These are phyloP conservation scores for Zaprionus ghesquierei DNA, from an alignment of 1,140 invertebrate species.

Conservation along the genomic window DNA sequence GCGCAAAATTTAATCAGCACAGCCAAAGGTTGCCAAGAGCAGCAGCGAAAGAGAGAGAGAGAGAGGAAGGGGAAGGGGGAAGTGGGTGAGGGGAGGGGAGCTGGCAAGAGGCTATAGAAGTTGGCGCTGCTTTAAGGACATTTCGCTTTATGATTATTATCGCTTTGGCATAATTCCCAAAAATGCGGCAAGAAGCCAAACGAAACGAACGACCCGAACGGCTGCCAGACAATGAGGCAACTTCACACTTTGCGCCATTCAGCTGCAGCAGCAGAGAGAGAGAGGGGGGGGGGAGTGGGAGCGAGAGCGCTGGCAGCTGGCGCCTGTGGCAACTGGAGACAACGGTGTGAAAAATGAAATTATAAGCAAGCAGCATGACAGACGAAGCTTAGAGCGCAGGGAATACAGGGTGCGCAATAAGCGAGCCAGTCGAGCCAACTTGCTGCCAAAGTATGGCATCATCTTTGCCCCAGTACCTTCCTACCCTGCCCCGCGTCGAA, in stretches of 20 bases:
- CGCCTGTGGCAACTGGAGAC: constrained; percentile 39
- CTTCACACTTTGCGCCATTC: constrained; percentile 50
- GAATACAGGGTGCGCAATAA: constrained; percentile 7
- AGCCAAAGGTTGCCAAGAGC: constrained; percentile 20
- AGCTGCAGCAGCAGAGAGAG: constrained; percentile 14
- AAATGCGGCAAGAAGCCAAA: constrained; percentile 60
- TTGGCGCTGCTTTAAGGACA: constrained; percentile 43
- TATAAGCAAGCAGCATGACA: constrained; percentile 71
- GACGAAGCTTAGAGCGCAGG: background rate
- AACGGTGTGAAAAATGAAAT: constrained; percentile 79
- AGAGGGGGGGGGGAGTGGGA: constrained; percentile 7
- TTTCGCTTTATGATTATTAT: constrained; percentile 76
- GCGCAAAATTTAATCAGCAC: constrained; percentile 55
- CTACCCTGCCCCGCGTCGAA: constrained; percentile 7
- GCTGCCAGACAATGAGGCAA: constrained; percentile 25
- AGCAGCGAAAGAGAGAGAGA: background rate
- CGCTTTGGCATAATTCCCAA: constrained; percentile 64
- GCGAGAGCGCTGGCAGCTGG: background rate
- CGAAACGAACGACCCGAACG: background rate
- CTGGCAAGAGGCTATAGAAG: background rate
- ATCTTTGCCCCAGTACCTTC: constrained; percentile 4
- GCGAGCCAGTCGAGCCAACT: background rate
- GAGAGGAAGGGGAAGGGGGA: background rate
- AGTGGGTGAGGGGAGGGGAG: background rate
- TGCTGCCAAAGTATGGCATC: constrained; percentile 7